Conservation (phyloP, 2,797 vertebrate species). For the Morelia viridis region DNA sequence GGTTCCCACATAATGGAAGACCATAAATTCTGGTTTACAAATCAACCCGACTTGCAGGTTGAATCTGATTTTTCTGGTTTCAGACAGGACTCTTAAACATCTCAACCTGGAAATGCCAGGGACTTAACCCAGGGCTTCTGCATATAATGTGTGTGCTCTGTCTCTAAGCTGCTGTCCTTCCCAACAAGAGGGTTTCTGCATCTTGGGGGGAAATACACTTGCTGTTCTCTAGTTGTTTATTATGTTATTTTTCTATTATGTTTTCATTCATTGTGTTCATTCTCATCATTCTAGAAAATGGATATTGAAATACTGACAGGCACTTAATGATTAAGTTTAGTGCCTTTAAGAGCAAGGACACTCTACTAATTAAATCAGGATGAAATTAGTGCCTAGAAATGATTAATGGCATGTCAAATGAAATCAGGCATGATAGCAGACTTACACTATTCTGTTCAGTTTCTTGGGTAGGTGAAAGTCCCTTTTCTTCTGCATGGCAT, state of each 20-base stretch:
- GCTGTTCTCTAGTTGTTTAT: neutral
- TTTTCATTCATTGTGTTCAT: constrained; percentile 24
- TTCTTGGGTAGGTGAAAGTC: neutral
- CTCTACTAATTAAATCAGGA: constrained; percentile 23
- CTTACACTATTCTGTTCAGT: neutral
- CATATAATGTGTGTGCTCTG: neutral
- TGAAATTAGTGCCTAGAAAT: constrained; percentile 13
- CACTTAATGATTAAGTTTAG: constrained; percentile 14
- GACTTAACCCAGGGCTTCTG: neutral
- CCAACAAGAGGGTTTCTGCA: neutral
- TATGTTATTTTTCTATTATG: neutral
- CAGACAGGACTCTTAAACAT: neutral
- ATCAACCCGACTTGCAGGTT: neutral
- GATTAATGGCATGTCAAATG: constrained; percentile 3
- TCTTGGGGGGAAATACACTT: neutral
- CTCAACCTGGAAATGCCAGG: neutral
- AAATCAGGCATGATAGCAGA: neutral
- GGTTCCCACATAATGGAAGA: neutral
- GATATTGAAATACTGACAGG: constrained; percentile 24
- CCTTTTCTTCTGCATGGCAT: neutral
- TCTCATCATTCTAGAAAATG: constrained; percentile 24
- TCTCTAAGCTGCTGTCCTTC: neutral
- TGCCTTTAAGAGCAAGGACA: constrained; percentile 14
- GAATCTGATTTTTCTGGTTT: neutral
- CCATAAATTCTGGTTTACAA: neutral